These are phyloP conservation scores for Campylomormyrus numenius DNA, from an alignment of 2,113 vertebrate species.

Conservation along the genomic window DNA sequence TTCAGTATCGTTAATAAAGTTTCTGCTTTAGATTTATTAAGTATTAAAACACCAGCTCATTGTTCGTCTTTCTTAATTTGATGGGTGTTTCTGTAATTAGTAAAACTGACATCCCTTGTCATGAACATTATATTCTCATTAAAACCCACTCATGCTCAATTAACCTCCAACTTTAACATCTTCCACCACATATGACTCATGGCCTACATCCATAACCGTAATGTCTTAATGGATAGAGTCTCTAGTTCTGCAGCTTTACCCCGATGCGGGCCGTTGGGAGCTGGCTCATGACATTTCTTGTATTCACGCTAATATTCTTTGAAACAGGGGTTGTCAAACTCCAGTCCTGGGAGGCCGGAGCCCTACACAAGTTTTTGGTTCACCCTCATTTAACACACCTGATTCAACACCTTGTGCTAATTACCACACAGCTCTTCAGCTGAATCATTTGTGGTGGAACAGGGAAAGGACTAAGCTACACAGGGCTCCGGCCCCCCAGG, in stretches of 20 bases:
- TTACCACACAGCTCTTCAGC: no score
- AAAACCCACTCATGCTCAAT: conserved; percentile 9
- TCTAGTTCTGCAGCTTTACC: not conserved
- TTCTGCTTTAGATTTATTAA: not conserved
- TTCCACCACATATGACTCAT: not conserved
- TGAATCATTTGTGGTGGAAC: no score
- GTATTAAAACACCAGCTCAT: not conserved
- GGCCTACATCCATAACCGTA: not conserved
- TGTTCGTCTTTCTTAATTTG: not conserved
- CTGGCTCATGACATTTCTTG: not conserved
- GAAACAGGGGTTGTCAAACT: no score
- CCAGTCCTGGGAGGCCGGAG: no score
- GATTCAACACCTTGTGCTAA: no score
- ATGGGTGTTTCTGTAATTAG: conserved; percentile 8
- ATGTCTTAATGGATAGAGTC: not conserved
- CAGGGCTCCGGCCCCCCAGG: no score
- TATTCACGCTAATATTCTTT: not conserved
- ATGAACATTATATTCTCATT: conserved; percentile 7
- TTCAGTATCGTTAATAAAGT: not conserved
- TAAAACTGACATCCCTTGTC: not conserved
- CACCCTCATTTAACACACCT: no score
- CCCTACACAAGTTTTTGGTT: no score
- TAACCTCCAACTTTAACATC: conserved; percentile 3
- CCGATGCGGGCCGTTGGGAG: not conserved
- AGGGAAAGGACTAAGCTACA: no score